phyloP scores from a whole-genome alignment of 2,888 invertebrate species.

The Trichogramma evanescens region DNA sequence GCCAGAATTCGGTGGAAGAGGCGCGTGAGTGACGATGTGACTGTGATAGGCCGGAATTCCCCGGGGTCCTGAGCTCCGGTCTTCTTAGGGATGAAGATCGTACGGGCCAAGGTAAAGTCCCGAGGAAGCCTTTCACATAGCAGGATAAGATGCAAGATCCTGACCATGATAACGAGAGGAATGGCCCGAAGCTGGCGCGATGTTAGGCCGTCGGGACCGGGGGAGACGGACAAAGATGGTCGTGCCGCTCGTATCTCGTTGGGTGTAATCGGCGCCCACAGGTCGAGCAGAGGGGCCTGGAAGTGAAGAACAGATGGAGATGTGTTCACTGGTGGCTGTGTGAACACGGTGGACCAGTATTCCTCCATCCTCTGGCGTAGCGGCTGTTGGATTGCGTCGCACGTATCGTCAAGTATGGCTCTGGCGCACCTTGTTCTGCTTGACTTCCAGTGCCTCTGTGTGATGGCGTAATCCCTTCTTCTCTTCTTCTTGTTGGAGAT shows the following conservation, averaged over 20 bases:
- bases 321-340: not conserved
- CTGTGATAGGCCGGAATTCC: conserved; percentile 1
- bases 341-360: not conserved
- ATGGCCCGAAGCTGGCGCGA: conserved; percentile 10
- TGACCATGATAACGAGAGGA: conserved; percentile 7
- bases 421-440: conserved; percentile 19
- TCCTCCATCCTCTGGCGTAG: not conserved
- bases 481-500: conserved; percentile 7
- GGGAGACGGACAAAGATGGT: conserved; percentile 5
- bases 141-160: conserved; percentile 23
- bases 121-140: conserved; percentile 17
- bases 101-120: conserved; percentile 12
- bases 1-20: too few relatives aligned
- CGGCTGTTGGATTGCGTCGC: not conserved
- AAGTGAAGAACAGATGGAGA: not conserved
- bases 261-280: conserved; percentile 11
- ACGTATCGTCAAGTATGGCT: conserved; percentile 7
- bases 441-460: conserved; percentile 16
- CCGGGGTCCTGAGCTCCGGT: conserved; percentile 11
- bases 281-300: not conserved
- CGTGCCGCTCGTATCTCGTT: conserved; percentile 13
- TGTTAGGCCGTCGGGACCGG: conserved; percentile 25
- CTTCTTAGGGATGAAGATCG: conserved; percentile 26
- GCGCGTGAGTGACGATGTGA: too few relatives aligned
- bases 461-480: conserved; percentile 10